Evolutionary conservation across 2,888 invertebrate genomes (phyloP).

Genomic region (Chloroclysta siterata): DNA sequence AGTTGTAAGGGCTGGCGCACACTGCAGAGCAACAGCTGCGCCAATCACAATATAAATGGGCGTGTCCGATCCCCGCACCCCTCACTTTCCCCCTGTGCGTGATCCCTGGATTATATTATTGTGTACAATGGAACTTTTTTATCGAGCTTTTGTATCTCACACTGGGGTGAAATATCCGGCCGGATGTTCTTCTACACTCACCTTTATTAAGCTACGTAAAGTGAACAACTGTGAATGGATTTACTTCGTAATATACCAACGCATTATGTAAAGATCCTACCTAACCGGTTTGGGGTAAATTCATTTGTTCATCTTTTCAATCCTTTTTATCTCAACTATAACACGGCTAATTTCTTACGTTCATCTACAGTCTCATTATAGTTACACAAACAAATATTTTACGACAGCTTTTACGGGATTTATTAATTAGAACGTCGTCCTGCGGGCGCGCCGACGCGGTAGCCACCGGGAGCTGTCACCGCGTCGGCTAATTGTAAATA

Average conservation of each 20-base stretch:
- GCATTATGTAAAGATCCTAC: conserved; percentile 35
- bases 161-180: conserved; percentile 83
- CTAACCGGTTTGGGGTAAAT: conserved; percentile 20
- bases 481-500: conserved; percentile 81
- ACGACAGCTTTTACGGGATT: conserved; percentile 44
- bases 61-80: conserved; percentile 67
- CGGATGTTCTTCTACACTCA: conserved; percentile 79
- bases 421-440: conserved; percentile 75
- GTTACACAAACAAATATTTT: conserved; percentile 24
- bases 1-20: conserved; percentile 62
- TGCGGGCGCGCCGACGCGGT: conserved; percentile 67
- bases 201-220: conserved; percentile 72
- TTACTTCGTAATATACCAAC: conserved; percentile 51
- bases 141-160: conserved; percentile 76
- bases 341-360: conserved; percentile 2
- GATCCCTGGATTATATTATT: conserved; percentile 80
- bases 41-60: conserved; percentile 83
- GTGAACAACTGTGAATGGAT: conserved; percentile 75
- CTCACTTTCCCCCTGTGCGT: conserved; percentile 58
- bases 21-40: conserved; percentile 77
- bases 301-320: neutral
- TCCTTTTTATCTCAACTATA: neutral
- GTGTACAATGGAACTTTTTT: conserved; percentile 82
- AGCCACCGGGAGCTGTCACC: conserved; percentile 81
- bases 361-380: conserved; percentile 18